Evolutionary conservation across 92 coral and sea anemone species (phyloP), one percentile per base, ranked within the genome.

Genomic region (Phenganax stokvisi): DNA sequence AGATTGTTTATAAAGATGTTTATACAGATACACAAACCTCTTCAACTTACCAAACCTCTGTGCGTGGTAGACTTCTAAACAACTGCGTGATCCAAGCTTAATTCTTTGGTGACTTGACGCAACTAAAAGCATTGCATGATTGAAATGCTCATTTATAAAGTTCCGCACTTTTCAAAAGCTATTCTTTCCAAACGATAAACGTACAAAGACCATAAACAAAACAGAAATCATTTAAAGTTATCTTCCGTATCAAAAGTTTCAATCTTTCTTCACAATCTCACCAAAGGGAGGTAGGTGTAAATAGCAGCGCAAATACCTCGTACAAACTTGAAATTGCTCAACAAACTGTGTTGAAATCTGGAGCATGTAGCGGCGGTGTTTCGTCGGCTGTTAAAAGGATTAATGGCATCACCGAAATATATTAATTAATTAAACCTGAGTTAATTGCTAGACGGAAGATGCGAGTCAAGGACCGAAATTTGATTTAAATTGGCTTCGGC

Each of bases 371-470:
- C 47, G 47, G 47, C 47, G 47, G 47, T 37, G 47, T 37, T 30
- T 10, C 30, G 54, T 68, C 73, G 73, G 70, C 13, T 64, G 74
- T 30, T 79, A 79, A 79, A 79, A 79, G 83, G 83, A 79, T 79
- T 79, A 79, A 62, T 44, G 17, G 54, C 44, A 47, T 79, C 56
- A 60, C 83, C 58, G 72, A 64, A 73, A 79, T 54, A 63, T 79
- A 79, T 79, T 79, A 79, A 79, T 79, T 79, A 79, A 79, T 79
- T 79, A 63, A 79, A 79, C 65, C 74, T 63, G 51, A 63, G 51
- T 17, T 79, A 79, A 79, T 79, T 79, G 83, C 68, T 7, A 10
- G 67, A 52, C 72, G 27, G 83, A 6, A 52, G 73, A 63, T 63
- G 51, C 53, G 73, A 51, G 54, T 68, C 13, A 68, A 68, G 31